These are phyloP conservation scores for Phoebastria nigripes DNA, from an alignment of 2,797 vertebrate genomes.

Conservation along the genomic window DNA sequence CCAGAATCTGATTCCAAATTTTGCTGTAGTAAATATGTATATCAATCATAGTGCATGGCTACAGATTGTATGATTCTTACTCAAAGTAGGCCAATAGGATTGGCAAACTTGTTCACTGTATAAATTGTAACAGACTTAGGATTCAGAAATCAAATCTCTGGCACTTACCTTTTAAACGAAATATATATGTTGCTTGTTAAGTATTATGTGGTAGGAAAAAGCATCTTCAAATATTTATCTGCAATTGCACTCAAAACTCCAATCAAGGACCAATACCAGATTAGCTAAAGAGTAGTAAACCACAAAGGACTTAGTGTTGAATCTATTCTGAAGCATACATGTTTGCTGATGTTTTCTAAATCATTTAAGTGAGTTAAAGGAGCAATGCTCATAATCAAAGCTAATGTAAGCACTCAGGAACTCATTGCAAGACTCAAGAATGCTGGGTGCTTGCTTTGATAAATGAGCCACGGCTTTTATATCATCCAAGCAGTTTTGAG, in stretches of 20 bases:
- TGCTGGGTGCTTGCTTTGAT: background rate
- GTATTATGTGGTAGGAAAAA: background rate
- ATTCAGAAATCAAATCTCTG: background rate
- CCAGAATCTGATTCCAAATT: background rate
- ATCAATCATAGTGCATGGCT: background rate
- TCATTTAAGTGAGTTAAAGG: background rate
- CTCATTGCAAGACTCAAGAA: background rate
- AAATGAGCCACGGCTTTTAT: background rate
- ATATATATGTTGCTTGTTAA: background rate
- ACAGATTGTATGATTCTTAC: background rate
- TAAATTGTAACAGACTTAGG: background rate
- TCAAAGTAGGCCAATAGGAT: background rate
- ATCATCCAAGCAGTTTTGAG: background rate
- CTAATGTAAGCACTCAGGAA: background rate
- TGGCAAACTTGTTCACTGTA: background rate
- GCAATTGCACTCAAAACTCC: background rate
- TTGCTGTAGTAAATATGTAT: background rate
- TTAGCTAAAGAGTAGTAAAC: background rate
- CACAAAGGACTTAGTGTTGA: background rate
- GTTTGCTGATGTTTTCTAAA: background rate
- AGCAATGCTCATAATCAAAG: background rate
- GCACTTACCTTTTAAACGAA: background rate
- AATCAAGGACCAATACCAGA: background rate
- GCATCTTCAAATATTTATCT: background rate
- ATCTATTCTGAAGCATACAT: background rate